Base-by-base conservation (phyloP, 2,113 vertebrate species). In the Chaetodon auriga region DNA sequence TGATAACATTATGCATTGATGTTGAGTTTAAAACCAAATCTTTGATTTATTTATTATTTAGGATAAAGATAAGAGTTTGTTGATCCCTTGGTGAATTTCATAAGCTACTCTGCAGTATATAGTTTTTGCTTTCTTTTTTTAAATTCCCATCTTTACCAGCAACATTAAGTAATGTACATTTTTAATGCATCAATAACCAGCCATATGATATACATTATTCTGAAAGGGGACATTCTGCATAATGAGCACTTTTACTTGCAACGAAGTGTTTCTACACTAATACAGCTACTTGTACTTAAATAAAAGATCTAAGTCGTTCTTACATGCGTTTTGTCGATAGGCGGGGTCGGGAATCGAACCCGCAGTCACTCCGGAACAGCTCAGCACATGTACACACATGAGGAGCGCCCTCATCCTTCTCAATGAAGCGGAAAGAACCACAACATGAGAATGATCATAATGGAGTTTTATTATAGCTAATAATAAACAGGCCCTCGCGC, bases 321-420 rank as follows among this genome's bases (percentile, higher is more conserved):
- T 23, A 1, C 4, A 23, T 11, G 30, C 13, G 14, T 14, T 25
- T 21, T 15, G 23, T 65, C 13, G 1, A 66, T 21, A 60, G 62
- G 30, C 25, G 57, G 53, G 5, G 78, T 21, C 5, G 73, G 83
- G 90, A 25, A 38, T 91, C 79, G 80, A 90, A 85, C 84, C 46
- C 46, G 5, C 43, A 12, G 3, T 30, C 84, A 3, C 30, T 18
- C 10, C 3, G 30, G 58, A n/a, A 9, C 48, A 19, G 55, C 13
- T 48, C 1, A 46, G 18, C 48, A 10, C 57, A 53, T 19, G 23
- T 6, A 54, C 46, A 2, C 12, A 38, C 63, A 30, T 21, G 45
- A 21, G 83, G 45, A 58, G 18, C 83, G 60, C 72, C 76, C 49
- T 78, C 69, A 74, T 53, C 75, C 30, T 9, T 0, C 7, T 38